phyloP scores from a whole-genome alignment of 2,888 invertebrate species.

The Heliconius charithonia region DNA sequence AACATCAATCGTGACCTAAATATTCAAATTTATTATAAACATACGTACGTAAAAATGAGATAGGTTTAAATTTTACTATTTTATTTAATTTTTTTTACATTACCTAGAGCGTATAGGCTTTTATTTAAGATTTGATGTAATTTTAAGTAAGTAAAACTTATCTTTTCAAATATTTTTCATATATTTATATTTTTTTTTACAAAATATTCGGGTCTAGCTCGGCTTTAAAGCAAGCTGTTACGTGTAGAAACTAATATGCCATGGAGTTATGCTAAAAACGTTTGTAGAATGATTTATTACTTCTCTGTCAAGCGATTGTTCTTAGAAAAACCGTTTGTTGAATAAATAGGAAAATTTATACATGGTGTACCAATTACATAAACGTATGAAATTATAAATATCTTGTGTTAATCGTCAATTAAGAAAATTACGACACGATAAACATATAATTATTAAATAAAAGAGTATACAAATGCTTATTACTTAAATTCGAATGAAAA shows the following conservation, averaged over 20 bases:
- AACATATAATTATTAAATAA: not conserved
- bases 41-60: constrained; percentile 42
- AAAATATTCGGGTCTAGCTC: not conserved
- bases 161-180: not conserved
- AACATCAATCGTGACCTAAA: constrained; percentile 50
- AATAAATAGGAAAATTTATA: not conserved
- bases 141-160: not conserved
- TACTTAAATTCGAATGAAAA: not conserved
- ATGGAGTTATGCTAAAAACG: constrained; percentile 9
- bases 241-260: constrained; percentile 1
- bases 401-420: not conserved
- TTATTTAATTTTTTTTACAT: not conserved
- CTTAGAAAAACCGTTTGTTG: constrained; percentile 32
- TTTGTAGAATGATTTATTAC: constrained; percentile 21
- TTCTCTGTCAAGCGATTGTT: constrained; percentile 51
- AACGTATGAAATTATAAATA: not conserved
- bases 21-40: constrained; percentile 47
- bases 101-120: too few species aligned
- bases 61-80: not conserved
- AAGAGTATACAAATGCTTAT: not conserved
- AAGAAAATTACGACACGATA: not conserved
- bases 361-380: not conserved
- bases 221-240: not conserved
- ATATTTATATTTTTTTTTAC: not conserved
- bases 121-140: not conserved